phyloP scores from a whole-genome alignment of 2,888 invertebrate species.

The Corbicula japonica region DNA sequence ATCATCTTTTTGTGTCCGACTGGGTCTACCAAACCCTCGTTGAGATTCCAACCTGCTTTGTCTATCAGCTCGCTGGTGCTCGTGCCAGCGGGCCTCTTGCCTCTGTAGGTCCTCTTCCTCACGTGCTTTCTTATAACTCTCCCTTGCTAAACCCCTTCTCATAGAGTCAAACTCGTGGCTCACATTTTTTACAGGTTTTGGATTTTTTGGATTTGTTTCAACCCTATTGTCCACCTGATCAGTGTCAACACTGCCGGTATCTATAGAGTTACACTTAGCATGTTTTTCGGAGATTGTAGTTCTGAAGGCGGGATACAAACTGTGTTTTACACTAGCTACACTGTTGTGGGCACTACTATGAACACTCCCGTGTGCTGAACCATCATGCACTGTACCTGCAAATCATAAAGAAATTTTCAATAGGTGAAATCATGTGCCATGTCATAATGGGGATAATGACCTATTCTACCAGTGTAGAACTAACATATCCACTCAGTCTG shows the following conservation, averaged over 20 bases:
- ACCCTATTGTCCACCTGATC: slow-evolving; percentile 30
- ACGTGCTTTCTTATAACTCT: slow-evolving; percentile 29
- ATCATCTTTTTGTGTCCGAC: slow-evolving; percentile 24
- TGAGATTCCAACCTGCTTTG: slow-evolving; percentile 40
- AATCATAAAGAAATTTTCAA: too few species aligned
- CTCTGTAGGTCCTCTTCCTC: slow-evolving; percentile 37
- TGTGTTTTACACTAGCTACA: slow-evolving; percentile 53
- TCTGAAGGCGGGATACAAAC: slow-evolving; percentile 57
- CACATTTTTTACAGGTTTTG: slow-evolving; percentile 53
- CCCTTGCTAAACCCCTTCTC: slow-evolving; percentile 44
- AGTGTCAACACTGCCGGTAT: slow-evolving; percentile 57
- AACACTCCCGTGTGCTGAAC: slow-evolving; percentile 25
- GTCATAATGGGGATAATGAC: too few species aligned
- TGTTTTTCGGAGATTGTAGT: slow-evolving; percentile 54
- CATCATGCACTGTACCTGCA: slow-evolving; percentile 14
- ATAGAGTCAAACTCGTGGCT: slow-evolving; percentile 55
- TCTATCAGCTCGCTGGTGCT: slow-evolving; percentile 40
- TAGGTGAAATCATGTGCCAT: too few species aligned
- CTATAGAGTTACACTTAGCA: slow-evolving; percentile 56
- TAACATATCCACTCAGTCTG: too few species aligned
- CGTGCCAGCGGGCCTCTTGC: slow-evolving; percentile 39
- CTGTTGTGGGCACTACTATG: slow-evolving; percentile 34
- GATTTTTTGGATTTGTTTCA: neutral
- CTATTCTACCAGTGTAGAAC: too few species aligned
- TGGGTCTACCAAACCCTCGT: slow-evolving; percentile 46